Evolutionary conservation across 1,140 invertebrate species (phyloP).

Genomic region (Bombus confusus): DNA sequence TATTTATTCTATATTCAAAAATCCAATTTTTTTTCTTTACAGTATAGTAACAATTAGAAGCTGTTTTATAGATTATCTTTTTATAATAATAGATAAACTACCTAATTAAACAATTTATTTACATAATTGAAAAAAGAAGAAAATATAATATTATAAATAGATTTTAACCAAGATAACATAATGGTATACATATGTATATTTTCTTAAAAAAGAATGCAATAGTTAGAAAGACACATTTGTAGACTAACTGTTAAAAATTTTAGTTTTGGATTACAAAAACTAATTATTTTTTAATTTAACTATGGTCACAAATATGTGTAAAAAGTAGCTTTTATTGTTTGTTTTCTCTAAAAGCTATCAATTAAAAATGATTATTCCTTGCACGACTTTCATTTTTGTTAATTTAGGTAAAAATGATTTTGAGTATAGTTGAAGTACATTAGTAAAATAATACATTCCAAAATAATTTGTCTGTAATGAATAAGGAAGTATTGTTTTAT

Average conservation of each 20-base stretch:
- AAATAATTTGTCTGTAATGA: neutral
- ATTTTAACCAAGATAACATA: slow-evolving; percentile 3
- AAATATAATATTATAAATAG: neutral
- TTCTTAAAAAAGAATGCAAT: slow-evolving; percentile 30
- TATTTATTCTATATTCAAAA: neutral
- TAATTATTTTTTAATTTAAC: neutral
- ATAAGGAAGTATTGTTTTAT: neutral
- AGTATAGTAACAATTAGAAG: neutral
- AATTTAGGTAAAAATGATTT: neutral
- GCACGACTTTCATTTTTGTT: neutral
- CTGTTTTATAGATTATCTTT: neutral
- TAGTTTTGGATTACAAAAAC: neutral
- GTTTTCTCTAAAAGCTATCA: neutral
- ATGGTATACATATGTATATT: slow-evolving; percentile 10
- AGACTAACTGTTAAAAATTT: neutral
- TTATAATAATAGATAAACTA: neutral
- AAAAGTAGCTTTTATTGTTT: neutral
- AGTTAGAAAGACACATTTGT: neutral
- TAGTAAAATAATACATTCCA: slow-evolving; percentile 4
- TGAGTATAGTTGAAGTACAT: neutral
- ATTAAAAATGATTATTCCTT: neutral
- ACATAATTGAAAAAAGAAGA: neutral
- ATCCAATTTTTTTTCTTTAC: neutral
- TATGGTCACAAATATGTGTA: neutral
- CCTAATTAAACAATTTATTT: neutral